These are phyloP conservation scores for Argyresthia goedartella DNA, from an alignment of 2,888 invertebrate species.

Conservation along the genomic window DNA sequence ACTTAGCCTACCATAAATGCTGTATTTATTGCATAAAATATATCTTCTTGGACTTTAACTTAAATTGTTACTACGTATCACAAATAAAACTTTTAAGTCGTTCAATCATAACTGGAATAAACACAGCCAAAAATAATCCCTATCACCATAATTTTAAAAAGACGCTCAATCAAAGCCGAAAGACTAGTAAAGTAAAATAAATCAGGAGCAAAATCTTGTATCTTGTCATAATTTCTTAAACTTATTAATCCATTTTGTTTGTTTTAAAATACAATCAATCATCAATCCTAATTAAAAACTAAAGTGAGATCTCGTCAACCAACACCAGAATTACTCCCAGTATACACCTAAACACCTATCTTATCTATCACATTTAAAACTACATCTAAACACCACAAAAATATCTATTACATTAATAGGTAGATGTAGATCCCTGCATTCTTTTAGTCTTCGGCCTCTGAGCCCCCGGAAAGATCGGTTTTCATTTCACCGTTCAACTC, in stretches of 20 bases:
- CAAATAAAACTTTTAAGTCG: neutral
- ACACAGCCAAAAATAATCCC: too few species aligned
- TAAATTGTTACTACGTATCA: too few species aligned
- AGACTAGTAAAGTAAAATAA: too few species aligned
- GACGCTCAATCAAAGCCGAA: too few species aligned
- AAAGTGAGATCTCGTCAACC: conserved; percentile 5
- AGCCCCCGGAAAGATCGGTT: conserved; percentile 47
- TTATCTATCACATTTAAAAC: conserved; percentile 4
- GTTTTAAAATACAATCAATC: neutral
- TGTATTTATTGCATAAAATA: neutral
- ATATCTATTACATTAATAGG: conserved; percentile 5
- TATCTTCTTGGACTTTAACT: neutral
- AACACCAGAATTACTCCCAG: neutral
- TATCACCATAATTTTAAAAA: too few species aligned
- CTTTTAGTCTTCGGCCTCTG: conserved; percentile 47
- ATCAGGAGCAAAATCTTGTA: too few species aligned
- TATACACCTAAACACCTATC: neutral
- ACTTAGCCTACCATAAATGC: neutral
- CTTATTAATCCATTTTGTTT: neutral
- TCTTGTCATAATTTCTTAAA: too few species aligned
- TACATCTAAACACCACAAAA: conserved; percentile 6
- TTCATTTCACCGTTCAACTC: conserved; percentile 49
- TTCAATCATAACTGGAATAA: too few species aligned
- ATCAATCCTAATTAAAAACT: neutral
- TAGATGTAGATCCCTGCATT: conserved; percentile 7